These are phyloP conservation scores for Ariolimax columbianus DNA, from an alignment of 2,888 invertebrate species.

Conservation along the genomic window DNA sequence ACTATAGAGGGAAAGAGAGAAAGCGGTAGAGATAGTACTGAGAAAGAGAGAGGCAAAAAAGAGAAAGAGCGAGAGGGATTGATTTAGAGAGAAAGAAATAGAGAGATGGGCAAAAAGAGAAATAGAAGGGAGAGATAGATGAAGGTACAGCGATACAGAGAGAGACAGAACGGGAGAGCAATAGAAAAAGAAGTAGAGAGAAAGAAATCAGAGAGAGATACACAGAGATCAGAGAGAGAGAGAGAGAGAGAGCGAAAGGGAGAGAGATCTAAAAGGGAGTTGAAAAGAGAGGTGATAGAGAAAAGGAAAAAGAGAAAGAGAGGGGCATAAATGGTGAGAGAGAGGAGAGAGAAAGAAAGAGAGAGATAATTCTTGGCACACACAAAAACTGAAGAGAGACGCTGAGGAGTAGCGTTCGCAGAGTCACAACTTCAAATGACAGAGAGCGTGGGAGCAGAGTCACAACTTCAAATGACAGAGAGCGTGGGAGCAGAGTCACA, in stretches of 20 bases:
- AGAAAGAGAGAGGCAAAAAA: neutral
- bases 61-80: too few species aligned
- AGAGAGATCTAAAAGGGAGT: neutral
- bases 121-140: conserved; percentile 33
- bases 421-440: too few species aligned
- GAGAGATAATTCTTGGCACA: too few species aligned
- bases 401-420: too few species aligned
- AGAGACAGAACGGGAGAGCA: conserved; percentile 39
- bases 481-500: too few species aligned
- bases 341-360: neutral
- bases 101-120: neutral
- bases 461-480: too few species aligned
- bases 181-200: conserved; percentile 25
- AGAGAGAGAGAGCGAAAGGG: conserved; percentile 27
- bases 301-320: neutral
- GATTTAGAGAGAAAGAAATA: too few species aligned
- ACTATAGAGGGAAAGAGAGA: neutral
- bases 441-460: too few species aligned
- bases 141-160: conserved; percentile 28
- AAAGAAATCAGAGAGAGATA: conserved; percentile 3
- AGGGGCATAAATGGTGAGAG: neutral
- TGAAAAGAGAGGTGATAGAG: neutral
- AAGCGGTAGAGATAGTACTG: neutral
- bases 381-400: too few species aligned
- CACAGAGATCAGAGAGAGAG: conserved; percentile 14